phyloP scores from a whole-genome alignment of 2,113 vertebrate genomes.

The Chaetodon trifascialis region DNA sequence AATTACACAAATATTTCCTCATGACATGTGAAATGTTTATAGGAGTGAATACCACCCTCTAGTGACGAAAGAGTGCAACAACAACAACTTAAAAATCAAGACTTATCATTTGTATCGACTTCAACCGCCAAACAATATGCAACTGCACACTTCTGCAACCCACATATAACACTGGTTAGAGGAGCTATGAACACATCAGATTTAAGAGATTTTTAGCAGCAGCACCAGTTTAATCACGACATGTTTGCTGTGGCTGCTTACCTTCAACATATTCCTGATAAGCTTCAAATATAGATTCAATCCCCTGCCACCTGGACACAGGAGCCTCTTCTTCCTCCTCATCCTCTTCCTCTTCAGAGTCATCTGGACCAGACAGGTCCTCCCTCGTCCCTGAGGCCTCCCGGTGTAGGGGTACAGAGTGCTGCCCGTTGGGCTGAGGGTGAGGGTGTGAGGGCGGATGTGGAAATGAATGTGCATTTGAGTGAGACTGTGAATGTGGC shows the following conservation, averaged over 20 bases:
- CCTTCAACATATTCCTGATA: conserved; percentile 99
- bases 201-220: background rate
- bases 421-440: conserved; percentile 91
- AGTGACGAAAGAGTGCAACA: conserved; percentile 19
- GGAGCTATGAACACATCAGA: too few species aligned
- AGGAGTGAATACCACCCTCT: conserved; percentile 51
- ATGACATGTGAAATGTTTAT: background rate
- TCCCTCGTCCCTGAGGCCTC: conserved; percentile 76
- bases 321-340: conserved; percentile 85
- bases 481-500: conserved; percentile 74
- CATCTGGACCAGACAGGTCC: conserved; percentile 82
- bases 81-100: too few species aligned
- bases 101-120: background rate
- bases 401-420: conserved; percentile 75
- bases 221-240: background rate
- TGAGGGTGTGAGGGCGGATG: conserved; percentile 60
- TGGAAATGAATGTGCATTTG: conserved; percentile 75
- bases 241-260: conserved; percentile 62
- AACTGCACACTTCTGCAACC: background rate
- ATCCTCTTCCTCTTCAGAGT: conserved; percentile 87
- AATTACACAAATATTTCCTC: background rate
- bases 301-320: conserved; percentile 93
- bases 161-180: too few species aligned
- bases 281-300: conserved; percentile 96
- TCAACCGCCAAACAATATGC: background rate